Conservation (phyloP, 2,888 invertebrate genomes). For the Ashinkailepas kermadecensis region DNA sequence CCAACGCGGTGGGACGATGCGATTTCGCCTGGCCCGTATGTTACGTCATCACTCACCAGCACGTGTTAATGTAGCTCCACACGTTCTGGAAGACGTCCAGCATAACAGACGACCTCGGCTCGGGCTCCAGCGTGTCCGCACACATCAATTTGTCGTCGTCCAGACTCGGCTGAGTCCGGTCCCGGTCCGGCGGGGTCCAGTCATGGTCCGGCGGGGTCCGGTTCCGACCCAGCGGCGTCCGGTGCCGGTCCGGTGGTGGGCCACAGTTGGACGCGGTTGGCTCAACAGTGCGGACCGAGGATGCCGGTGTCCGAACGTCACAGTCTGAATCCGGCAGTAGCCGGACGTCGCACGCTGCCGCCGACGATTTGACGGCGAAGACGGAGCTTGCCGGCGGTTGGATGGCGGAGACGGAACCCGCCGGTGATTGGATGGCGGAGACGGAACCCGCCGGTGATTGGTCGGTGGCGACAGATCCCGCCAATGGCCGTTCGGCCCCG, state of each 20-base stretch:
- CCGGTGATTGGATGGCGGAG: too few relatives aligned
- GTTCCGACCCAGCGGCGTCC: background rate
- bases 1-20: too few relatives aligned
- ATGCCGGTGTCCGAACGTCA: too few relatives aligned
- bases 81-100: background rate
- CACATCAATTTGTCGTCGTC: background rate
- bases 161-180: too few relatives aligned
- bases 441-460: too few relatives aligned
- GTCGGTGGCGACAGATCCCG: too few relatives aligned
- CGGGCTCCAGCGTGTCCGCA: background rate
- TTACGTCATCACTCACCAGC: background rate
- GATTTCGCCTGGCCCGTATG: too few relatives aligned
- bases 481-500: too few relatives aligned
- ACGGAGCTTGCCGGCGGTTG: background rate
- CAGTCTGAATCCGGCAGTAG: too few relatives aligned
- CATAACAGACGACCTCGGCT: background rate
- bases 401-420: background rate
- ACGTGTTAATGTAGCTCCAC: conserved; percentile 1
- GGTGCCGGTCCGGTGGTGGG: background rate
- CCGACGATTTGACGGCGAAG: background rate
- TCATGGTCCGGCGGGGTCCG: too few relatives aligned
- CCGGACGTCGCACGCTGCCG: background rate
- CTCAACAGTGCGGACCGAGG: too few relatives aligned
- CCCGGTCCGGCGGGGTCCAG: too few relatives aligned
- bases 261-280: background rate